Base-by-base conservation (phyloP, 1,140 invertebrate species). In the Monochamus saltuarius region DNA sequence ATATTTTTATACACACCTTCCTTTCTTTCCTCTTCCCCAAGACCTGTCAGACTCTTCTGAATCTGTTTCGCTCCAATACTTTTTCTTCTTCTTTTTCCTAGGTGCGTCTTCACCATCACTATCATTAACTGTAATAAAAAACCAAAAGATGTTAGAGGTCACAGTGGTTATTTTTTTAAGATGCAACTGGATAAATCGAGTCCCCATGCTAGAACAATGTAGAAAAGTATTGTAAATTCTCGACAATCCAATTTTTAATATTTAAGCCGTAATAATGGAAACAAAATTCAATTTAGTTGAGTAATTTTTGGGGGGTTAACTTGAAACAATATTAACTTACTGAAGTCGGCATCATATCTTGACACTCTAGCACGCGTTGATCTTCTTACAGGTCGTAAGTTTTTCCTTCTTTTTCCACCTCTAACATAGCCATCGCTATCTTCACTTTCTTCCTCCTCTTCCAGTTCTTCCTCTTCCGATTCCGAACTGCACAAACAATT, bases 331-430 rank as follows among this genome's bases (percentile, higher is more conserved):
- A 37, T 64, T 37, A 58, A 78, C 78, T 81, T 70, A 82, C 82
- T 84, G 51, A 85, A 85, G 62, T 85, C 83, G 62, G 77, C 78
- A 59, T 85, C 83, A 52, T 82, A 84, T 42, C 83, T 72, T 1
- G 80, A 80, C 7, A 43, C 34, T 58, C 84, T 75, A 0, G 82
- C 77, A 38, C 85, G 73, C 0, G 82, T 83, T 1, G 85, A 86
- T 59, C 85, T 75, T 61, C 85, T 72, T 4, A 84, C 79, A 10
- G 82, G 77, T 19, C 77, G 73, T 2, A 59, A 56, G 65, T 75
- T 78, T 64, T 72, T 76, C 38, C 76, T 72, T 53, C 69, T 76
- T 59, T 74, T 74, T 6, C 78, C 76, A 51, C 73, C 75, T 29
- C 22, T 29, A 6, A 74, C 72, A n/a, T 81, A 78, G 61, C 81